phyloP scores from a whole-genome alignment of 53 echinoderm and acorn worm genomes.

The Echinarachnius parma region DNA sequence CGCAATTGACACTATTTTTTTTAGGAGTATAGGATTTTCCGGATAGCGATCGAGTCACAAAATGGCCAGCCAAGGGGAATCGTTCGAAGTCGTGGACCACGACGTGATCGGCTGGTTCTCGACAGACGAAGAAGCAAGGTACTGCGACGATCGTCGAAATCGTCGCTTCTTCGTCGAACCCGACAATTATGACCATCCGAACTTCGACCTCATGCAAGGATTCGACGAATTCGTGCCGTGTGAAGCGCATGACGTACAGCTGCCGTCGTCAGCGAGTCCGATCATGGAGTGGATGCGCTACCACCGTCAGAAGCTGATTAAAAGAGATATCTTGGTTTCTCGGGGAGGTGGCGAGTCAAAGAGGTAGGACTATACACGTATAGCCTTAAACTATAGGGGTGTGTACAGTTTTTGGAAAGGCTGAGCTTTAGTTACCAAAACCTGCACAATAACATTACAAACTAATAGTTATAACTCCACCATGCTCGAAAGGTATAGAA shows the following conservation, averaged over 20 bases:
- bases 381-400: too few species aligned
- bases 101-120: conserved; percentile 15
- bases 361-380: too few species aligned
- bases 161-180: conserved; percentile 20
- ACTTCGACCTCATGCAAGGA: not conserved
- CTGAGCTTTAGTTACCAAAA: too few species aligned
- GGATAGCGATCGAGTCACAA: too few species aligned
- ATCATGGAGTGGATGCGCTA: conserved; percentile 12
- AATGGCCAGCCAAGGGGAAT: too few species aligned
- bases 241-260: not conserved
- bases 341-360: not conserved
- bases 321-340: not conserved
- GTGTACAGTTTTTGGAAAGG: too few species aligned
- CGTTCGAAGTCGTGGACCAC: too few species aligned
- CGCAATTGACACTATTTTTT: too few species aligned
- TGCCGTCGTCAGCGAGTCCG: not conserved
- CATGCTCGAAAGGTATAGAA: too few species aligned
- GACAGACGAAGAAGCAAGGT: not conserved
- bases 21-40: too few species aligned
- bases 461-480: too few species aligned
- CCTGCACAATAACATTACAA: too few species aligned
- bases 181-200: not conserved
- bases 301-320: not conserved
- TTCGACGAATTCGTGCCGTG: not conserved
- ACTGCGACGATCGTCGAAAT: conserved; percentile 5